Evolutionary conservation across 2,113 vertebrate genomes (phyloP).

Genomic region (Bubo blakistoni): DNA sequence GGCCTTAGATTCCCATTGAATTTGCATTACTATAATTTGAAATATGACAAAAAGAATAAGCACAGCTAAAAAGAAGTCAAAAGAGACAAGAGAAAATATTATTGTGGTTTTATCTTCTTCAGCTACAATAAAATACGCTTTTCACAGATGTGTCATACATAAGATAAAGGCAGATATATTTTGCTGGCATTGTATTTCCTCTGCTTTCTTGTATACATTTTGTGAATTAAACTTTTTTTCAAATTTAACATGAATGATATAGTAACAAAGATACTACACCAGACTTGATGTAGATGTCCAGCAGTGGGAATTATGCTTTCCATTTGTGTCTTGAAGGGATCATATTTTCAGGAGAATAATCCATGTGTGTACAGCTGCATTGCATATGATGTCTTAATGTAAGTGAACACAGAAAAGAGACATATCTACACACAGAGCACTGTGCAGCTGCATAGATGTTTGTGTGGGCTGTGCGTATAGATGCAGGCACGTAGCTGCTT

Average conservation of each 20-base stretch:
- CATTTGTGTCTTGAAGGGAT: not conserved
- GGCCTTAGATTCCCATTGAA: not conserved
- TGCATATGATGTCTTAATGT: not conserved
- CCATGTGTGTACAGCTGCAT: not conserved
- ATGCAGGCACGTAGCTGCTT: not conserved
- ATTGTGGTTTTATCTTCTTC: not conserved
- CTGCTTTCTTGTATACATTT: not conserved
- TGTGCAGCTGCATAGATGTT: not conserved
- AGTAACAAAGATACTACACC: not conserved
- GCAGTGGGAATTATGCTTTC: not conserved
- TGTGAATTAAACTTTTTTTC: not conserved
- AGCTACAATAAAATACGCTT: not conserved
- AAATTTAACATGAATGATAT: not conserved
- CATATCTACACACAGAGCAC: not conserved
- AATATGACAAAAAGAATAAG: not conserved
- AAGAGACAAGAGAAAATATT: not conserved
- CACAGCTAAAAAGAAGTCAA: not conserved
- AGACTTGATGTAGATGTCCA: not conserved
- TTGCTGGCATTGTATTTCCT: not conserved
- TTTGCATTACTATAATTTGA: not conserved
- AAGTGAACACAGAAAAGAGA: not conserved
- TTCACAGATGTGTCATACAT: not conserved
- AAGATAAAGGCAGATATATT: not conserved
- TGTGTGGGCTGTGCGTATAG: not conserved
- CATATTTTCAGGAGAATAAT: not conserved